Base-by-base conservation (phyloP, 2,113 vertebrate genomes). In the Felis chaus region DNA sequence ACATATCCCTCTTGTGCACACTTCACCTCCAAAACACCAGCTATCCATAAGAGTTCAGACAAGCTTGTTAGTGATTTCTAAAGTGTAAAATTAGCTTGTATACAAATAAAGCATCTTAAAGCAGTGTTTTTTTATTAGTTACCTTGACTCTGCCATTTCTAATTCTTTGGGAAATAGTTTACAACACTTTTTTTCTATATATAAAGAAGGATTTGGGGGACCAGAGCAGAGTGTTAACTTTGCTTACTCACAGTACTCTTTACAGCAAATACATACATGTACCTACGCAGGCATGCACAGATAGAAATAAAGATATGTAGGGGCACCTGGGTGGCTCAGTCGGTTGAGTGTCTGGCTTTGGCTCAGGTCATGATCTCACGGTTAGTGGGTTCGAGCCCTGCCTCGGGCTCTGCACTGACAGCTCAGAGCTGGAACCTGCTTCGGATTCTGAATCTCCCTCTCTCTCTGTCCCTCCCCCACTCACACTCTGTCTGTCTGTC, bases 31-130 rank as follows among this genome's bases (percentile, higher is more conserved):
- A 18, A n/a, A 90, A 65, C 39, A 87, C 57, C 36, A n/a, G 66
- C 78, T 73, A 80, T 55, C 53, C 41, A n/a, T 89, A 57, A 94
- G 50, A 71, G 16, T 53, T 97, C 78, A 73, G 50, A 53, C 7
- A 23, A 41, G 93, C 74, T 96, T 93, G 95, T 93, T 93, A 88
- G 79, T 68, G 29, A 41, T 95, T 87, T 93, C 82, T 86, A 68
- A 94, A 76, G 88, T 93, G 66, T 33, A 48, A 91, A 95, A 36
- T 94, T 68, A 73, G 36, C 76, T 76, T 78, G 1, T 19, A 41
- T 82, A 25, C 63, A 84, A 73, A n/a, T 23, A 93, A 91, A 81
- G 29, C 55, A 93, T 36, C 10, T 57, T n/a, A 53, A 66, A 63
- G 12, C 45, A 48, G 39, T 27, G 8, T 79, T 88, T 31, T 31